Evolutionary conservation across 2,888 invertebrate genomes (phyloP), one percentile per base, ranked within the genome.

Genomic region (Caenorhabditis wallacei): DNA sequence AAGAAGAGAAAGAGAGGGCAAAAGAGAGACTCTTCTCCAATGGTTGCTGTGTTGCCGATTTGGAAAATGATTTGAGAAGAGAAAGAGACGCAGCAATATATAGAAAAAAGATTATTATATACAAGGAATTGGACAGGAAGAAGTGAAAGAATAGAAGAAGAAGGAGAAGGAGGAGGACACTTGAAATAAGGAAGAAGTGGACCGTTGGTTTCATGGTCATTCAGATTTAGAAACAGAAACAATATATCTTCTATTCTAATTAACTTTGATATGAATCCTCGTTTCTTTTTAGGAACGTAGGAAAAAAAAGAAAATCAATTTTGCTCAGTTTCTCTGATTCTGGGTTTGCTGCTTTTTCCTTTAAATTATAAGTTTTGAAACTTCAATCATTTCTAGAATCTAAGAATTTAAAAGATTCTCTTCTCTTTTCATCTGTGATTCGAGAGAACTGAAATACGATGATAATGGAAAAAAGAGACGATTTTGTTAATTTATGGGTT

Each of bases 21-120:
- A 48, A 48, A 48, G 51, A 16, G 64, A 66, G 66, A 57, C 66
- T 56, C 63, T 66, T 30, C 30, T 30, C 8, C 57, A 61, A 43
- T 70, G 37, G 30, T 30, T 30, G n/a, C n/a, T n/a, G 63, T 75
- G 56, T 75, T 68, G 69, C 79, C 70, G 79, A 71, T 57, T 79
- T 71, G 71, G 79, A 46, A 56, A 48, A 30, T 51, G 71, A 79
- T 63, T 71, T 69, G 70, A 64, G 63, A 54, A 48, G 78, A 37
- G 18, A 18, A 48, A 18, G 71, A 71, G 71, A 71, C 70, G 79
- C 71, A 71, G 79, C 20, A 59, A 40, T 57, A 43, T 16, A 61
- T 22, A 48, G 40, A 66, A 43, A 71, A 26, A 40, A 75, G 75
- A 75, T 66, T 75, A 75, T 75, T 66, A 75, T 75, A 75, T 57